These are phyloP conservation scores for Rhabditophanes sp. DNA, from an alignment of 2,888 invertebrate species.

Conservation along the genomic window DNA sequence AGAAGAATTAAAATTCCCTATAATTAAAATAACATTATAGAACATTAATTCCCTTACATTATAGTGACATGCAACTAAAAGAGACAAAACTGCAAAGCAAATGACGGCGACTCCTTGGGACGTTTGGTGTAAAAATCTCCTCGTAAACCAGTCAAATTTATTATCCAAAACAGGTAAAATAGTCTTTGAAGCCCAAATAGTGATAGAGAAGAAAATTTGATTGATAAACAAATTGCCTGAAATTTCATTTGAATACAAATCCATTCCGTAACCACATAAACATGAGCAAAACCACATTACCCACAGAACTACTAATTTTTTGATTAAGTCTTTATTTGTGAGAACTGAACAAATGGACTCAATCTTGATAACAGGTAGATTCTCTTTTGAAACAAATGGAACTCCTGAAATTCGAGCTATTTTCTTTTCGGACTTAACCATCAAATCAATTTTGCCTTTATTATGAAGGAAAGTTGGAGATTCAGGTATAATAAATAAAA, in stretches of 20 bases:
- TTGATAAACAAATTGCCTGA: slow-evolving; percentile 36
- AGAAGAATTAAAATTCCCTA: slow-evolving; percentile 33
- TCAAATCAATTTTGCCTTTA: slow-evolving; percentile 24
- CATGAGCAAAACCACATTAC: slow-evolving; percentile 39
- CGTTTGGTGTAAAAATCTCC: slow-evolving; percentile 36
- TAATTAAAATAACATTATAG: too few relatives aligned
- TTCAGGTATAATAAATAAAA: slow-evolving; percentile 39
- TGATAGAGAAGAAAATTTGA: slow-evolving; percentile 36
- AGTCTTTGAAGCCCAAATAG: slow-evolving; percentile 38
- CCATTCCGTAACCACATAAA: slow-evolving; percentile 39
- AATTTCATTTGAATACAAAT: slow-evolving; percentile 35
- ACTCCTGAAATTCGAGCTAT: slow-evolving; percentile 34
- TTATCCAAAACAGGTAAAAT: slow-evolving; percentile 7
- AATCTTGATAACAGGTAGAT: slow-evolving; percentile 23
- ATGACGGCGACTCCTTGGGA: slow-evolving; percentile 32
- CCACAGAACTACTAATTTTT: slow-evolving; percentile 34
- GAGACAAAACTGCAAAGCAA: slow-evolving; percentile 30
- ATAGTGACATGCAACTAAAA: slow-evolving; percentile 24
- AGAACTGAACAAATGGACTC: slow-evolving; percentile 13
- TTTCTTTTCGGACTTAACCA: slow-evolving; percentile 29
- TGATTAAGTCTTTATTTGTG: slow-evolving; percentile 20
- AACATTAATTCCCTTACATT: slow-evolving; percentile 13
- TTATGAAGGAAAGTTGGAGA: slow-evolving; percentile 42
- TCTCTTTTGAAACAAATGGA: slow-evolving; percentile 21
- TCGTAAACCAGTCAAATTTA: slow-evolving; percentile 9